phyloP scores from a whole-genome alignment of 2,888 invertebrate species.

The Drosophila demipolita region DNA sequence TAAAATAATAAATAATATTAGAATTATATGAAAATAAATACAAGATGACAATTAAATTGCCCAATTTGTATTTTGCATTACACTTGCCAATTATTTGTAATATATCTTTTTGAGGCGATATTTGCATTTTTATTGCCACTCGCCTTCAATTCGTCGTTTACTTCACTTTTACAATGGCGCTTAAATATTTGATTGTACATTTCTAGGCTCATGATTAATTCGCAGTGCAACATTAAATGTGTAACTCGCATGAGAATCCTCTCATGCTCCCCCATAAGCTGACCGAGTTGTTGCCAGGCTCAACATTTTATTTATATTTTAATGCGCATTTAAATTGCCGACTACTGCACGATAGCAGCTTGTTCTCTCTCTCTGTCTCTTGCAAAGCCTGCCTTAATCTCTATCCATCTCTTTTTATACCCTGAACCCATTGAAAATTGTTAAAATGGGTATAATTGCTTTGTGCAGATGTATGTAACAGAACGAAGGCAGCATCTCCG shows the following conservation, averaged over 20 bases:
- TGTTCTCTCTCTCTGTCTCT: background rate
- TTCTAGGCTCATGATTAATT: constrained; percentile 64
- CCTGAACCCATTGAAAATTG: background rate
- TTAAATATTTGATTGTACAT: constrained; percentile 61
- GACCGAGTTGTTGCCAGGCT: constrained; percentile 32
- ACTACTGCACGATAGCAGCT: constrained; percentile 27
- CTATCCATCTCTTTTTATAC: background rate
- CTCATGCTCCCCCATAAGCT: background rate
- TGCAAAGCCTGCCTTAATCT: background rate
- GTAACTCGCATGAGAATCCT: constrained; percentile 12
- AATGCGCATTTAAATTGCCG: constrained; percentile 60
- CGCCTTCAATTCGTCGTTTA: constrained; percentile 3
- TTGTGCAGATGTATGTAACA: background rate
- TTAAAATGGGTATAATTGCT: background rate
- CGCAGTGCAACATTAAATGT: constrained; percentile 47
- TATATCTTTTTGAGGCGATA: background rate
- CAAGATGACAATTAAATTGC: background rate
- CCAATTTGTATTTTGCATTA: background rate
- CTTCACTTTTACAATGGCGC: constrained; percentile 29
- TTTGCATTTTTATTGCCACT: constrained; percentile 1
- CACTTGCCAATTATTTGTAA: background rate
- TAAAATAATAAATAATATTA: background rate
- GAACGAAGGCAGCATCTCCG: background rate
- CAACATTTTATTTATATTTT: constrained; percentile 63
- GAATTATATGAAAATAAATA: background rate